A percentile compares a stretch with the other conserved stretches of the same genome.
Evolutionary conservation across 2,113 vertebrate genomes (phyloP).

Genomic region (Sinocyclocheilus grahami): DNA sequence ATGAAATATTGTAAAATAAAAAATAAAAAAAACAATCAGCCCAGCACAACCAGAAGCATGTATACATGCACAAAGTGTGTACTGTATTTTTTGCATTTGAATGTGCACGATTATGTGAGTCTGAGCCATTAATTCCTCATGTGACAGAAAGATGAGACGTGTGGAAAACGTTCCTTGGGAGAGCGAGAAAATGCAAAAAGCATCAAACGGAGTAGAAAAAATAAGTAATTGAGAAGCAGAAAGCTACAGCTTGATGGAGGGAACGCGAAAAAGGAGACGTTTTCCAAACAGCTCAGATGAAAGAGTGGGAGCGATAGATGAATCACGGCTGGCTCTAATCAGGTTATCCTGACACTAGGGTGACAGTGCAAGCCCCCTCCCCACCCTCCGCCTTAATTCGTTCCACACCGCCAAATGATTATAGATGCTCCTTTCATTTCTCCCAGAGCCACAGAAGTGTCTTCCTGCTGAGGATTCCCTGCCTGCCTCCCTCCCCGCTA

Average conservation of each 20-base stretch:
- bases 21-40: not conserved
- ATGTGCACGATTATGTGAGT: not conserved
- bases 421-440: constrained; percentile 65
- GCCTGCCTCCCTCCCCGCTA: not conserved
- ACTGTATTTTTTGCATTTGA: not conserved
- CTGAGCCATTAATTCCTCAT: constrained; percentile 1
- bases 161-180: not conserved
- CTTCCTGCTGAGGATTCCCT: constrained; percentile 24
- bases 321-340: constrained; percentile 75
- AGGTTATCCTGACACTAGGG: constrained; percentile 71
- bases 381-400: constrained; percentile 63
- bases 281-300: constrained; percentile 35
- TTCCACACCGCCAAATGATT: constrained; percentile 72
- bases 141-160: not conserved
- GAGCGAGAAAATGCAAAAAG: not conserved
- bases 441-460: constrained; percentile 28
- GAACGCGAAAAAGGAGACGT: constrained; percentile 16
- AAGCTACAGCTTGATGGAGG: not conserved
- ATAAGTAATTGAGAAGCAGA: constrained; percentile 47
- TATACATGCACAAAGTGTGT: not conserved
- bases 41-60: not conserved
- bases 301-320: constrained; percentile 63
- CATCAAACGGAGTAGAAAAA: constrained; percentile 39
- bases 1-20: not conserved
- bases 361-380: constrained; percentile 67